phyloP scores from a whole-genome alignment of 2,113 vertebrate species.

The Pungitius pungitius region DNA sequence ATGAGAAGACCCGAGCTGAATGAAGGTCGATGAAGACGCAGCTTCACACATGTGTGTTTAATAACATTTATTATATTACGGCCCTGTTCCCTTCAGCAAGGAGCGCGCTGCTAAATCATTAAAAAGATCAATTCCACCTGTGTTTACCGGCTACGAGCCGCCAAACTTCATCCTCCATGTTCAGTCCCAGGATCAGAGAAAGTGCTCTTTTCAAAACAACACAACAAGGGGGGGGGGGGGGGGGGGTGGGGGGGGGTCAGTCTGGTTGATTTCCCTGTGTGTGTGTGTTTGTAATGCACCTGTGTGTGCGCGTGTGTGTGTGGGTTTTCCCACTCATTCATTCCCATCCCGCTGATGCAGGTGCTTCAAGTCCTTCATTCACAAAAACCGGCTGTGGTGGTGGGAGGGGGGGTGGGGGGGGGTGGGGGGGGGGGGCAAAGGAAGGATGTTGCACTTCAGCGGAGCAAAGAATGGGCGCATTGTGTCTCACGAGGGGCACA shows the following conservation, averaged over 20 bases:
- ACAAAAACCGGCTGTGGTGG: conserved; percentile 48
- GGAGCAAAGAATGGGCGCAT: conserved; percentile 72
- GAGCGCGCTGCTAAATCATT: background rate
- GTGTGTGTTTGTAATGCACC: background rate
- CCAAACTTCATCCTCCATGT: too few relatives aligned
- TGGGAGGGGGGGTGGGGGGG: too few relatives aligned
- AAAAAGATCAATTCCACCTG: background rate
- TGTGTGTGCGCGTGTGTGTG: conserved; percentile 2
- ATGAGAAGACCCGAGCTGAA: background rate
- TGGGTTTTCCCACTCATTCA: conserved; percentile 43
- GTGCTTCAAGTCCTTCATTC: conserved; percentile 62
- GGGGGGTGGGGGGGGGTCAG: too few relatives aligned
- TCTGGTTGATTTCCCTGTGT: conserved; percentile 22
- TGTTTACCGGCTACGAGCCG: background rate
- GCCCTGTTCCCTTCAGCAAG: background rate
- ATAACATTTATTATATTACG: background rate
- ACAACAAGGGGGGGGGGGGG: too few relatives aligned
- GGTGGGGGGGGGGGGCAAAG: conserved; percentile 21
- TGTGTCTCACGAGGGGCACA: conserved; percentile 58
- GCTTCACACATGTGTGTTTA: background rate
- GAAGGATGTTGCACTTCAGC: conserved; percentile 79
- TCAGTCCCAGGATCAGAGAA: too few relatives aligned
- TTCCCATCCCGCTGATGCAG: conserved; percentile 49
- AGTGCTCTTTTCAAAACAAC: too few relatives aligned
- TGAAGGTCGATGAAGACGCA: background rate